Evolutionary conservation across 2,113 vertebrate species (phyloP), one percentile per base, ranked within the genome.

Genomic region (Alouatta palliata): DNA sequence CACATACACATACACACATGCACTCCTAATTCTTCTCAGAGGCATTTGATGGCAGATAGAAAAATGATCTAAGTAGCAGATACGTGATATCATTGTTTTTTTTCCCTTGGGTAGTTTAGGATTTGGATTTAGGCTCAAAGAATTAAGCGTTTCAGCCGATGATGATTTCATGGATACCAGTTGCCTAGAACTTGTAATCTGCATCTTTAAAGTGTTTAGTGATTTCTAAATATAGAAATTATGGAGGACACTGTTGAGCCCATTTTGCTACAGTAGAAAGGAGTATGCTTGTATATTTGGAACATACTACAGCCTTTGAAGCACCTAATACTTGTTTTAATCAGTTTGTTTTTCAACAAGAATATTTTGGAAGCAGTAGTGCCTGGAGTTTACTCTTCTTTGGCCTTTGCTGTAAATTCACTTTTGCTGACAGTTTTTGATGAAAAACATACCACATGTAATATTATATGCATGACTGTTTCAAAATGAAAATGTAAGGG

Each of bases 61-160:
- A 98, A 98, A 98, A 98, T 98, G 97, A 98, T 98, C 96, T 97
- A 97, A 98, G 95, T 97, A 98, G 96, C 97, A 98, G 97, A 98
- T 97, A 98, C 49, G 97, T 98, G 96, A 98, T 97, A 97, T 98
- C 97, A 98, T 95, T 97, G 98, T 95, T 97, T 98, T 97, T 45
- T 97, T 80, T 32, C n/a, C 52, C 43, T n/a, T 98, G 96, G 94
- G 95, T 95, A 97, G 97, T 97, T 97, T 98, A 97, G 96, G 98
- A 96, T 97, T 98, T 98, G 95, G 89, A 97, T 96, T 96, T 97
- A 95, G 97, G 91, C 81, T 98, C 89, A 97, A 97, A 98, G 79
- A 95, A 97, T 68, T 95, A 97, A 98, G 81, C 96, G 87, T 96
- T 98, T 98, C 98, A 98, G 97, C 96, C 96, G 95, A 83, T 75